Evolutionary conservation across 2,797 vertebrate species (phyloP).

Genomic region (Ciconia nigra): DNA sequence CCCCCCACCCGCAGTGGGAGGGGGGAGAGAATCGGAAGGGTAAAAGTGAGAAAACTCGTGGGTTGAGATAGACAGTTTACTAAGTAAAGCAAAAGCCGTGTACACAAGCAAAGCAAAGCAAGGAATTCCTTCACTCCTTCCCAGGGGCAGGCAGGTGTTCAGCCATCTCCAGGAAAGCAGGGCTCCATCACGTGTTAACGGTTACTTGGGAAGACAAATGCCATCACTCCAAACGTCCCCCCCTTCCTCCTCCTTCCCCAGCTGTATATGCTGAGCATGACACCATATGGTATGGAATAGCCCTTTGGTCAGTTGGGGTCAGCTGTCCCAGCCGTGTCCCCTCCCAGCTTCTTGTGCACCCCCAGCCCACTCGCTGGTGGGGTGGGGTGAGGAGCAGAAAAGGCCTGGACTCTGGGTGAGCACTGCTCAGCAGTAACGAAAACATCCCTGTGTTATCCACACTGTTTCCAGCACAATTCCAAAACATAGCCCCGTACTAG

Average conservation of each 20-base stretch:
- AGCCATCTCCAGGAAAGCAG: background rate
- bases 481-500: background rate
- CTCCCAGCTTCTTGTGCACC: background rate
- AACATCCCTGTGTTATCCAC: background rate
- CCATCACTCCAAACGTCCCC: fast-evolving
- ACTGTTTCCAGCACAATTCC: background rate
- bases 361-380: fast-evolving
- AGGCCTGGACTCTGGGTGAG: background rate
- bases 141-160: background rate
- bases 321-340: background rate
- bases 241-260: background rate
- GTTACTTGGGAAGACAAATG: background rate
- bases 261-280: background rate
- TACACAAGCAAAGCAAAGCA: background rate
- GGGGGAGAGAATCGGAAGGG: background rate
- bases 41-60: background rate
- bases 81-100: background rate
- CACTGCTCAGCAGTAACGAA: background rate
- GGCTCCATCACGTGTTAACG: fast-evolving
- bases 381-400: background rate
- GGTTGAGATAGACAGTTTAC: background rate
- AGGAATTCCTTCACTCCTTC: background rate
- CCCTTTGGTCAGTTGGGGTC: background rate
- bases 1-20: too few relatives aligned
- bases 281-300: fast-evolving